Percentiles rank a stretch among this genome's conserved stretches.
Conservation (phyloP, 2,888 invertebrate species). For the Phania funesta region DNA sequence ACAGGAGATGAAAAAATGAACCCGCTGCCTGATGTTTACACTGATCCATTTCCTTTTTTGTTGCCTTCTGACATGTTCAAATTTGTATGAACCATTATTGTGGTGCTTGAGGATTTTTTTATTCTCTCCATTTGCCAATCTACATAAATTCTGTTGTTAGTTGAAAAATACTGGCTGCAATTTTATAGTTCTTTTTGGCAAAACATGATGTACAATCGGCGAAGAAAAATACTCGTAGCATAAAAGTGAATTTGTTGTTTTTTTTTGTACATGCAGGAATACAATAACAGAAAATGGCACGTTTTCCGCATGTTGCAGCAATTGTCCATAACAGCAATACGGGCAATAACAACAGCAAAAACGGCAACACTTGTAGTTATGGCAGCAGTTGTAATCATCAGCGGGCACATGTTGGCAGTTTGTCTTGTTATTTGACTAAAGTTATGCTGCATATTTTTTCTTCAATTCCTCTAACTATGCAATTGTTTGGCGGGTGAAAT, state of each 20-base stretch:
- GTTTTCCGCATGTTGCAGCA: slow-evolving; percentile 42
- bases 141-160: neutral
- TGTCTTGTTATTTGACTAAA: slow-evolving; percentile 33
- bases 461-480: neutral
- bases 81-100: neutral
- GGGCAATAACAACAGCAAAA: neutral
- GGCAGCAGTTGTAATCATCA: neutral
- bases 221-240: neutral
- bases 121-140: neutral
- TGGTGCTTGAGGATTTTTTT: neutral
- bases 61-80: neutral
- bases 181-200: neutral
- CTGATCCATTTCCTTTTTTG: neutral
- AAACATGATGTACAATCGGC: neutral
- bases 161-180: neutral
- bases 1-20: slow-evolving; percentile 34
- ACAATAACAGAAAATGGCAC: slow-evolving; percentile 43
- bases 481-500: neutral
- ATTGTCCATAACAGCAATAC: slow-evolving; percentile 25
- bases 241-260: neutral
- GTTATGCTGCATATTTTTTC: neutral
- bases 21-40: neutral
- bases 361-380: too few species aligned
- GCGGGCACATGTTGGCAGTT: slow-evolving; percentile 4
- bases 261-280: neutral